Evolutionary conservation across 2,797 vertebrate species (phyloP).

Genomic region (Adrianichthys oophorus): DNA sequence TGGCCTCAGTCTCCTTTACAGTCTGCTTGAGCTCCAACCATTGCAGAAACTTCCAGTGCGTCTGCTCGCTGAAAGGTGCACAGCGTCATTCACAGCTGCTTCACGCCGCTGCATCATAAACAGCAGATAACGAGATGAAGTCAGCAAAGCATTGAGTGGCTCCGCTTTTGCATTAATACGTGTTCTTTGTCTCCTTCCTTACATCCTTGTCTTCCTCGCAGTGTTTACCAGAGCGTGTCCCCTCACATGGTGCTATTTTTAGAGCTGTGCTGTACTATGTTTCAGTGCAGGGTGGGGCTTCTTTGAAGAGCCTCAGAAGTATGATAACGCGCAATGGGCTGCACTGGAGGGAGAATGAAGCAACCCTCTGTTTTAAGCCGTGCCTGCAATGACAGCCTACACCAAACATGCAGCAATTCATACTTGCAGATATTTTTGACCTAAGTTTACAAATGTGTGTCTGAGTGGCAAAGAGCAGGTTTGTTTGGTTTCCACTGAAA

Average conservation of each 20-base stretch:
- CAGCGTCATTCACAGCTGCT: constrained; percentile 22
- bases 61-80: constrained; percentile 41
- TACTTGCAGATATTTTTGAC: too few species aligned
- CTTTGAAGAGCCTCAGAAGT: constrained; percentile 32
- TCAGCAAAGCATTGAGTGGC: constrained; percentile 15
- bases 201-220: constrained; percentile 41
- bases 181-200: constrained; percentile 34
- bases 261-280: constrained; percentile 53
- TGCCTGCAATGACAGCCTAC: too few species aligned
- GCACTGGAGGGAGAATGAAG: constrained; percentile 27
- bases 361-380: too few species aligned
- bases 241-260: constrained; percentile 75
- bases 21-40: constrained; percentile 14
- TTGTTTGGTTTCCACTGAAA: constrained; percentile 20
- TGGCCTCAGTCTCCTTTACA: constrained; percentile 51
- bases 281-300: constrained; percentile 38
- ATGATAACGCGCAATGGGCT: constrained; percentile 25
- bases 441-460: constrained; percentile 17
- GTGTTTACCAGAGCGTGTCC: constrained; percentile 69
- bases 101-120: constrained; percentile 21
- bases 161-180: constrained; percentile 18
- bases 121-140: constrained; percentile 39
- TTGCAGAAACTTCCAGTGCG: too few species aligned
- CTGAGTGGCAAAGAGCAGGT: constrained; percentile 18
- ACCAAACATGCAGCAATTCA: too few species aligned